Conservation (phyloP, 2,113 vertebrate genomes). For the Phodopus roborovskii region DNA sequence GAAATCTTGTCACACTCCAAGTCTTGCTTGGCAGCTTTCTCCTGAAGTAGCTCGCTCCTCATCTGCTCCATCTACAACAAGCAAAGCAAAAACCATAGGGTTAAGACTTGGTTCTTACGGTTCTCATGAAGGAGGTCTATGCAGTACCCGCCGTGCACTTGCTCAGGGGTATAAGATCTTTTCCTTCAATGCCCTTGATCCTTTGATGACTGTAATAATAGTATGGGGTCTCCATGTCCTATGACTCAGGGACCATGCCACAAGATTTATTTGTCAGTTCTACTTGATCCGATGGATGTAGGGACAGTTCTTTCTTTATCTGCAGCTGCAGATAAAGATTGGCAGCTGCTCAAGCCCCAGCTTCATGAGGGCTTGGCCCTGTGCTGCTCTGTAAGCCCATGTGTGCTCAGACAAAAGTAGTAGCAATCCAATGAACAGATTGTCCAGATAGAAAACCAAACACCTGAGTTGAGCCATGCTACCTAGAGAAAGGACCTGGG, state of each 20-base stretch:
- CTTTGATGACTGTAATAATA: not conserved
- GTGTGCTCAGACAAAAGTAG: not conserved
- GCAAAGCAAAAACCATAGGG: conserved; percentile 33
- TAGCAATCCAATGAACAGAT: not conserved
- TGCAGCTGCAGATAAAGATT: not conserved
- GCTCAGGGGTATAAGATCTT: not conserved
- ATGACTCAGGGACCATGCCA: not conserved
- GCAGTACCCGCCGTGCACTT: accelerated
- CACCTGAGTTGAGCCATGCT: not conserved
- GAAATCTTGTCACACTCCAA: conserved; percentile 98
- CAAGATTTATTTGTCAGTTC: not conserved
- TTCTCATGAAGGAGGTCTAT: not conserved
- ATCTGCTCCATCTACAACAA: conserved; percentile 95
- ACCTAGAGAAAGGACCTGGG: not conserved
- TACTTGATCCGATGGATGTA: not conserved
- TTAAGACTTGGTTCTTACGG: not conserved
- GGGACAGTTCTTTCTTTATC: not conserved
- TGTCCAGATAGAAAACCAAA: not conserved
- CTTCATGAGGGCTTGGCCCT: not conserved
- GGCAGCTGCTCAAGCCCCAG: too few species aligned
- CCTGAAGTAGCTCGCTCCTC: conserved; percentile 96
- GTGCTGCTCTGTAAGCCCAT: not conserved
- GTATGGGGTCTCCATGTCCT: not conserved
- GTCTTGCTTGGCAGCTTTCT: conserved; percentile 94
- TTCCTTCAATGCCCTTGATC: not conserved